Evolutionary conservation across 2,797 vertebrate species (phyloP).

Genomic region (Sebastolobus alascanus): DNA sequence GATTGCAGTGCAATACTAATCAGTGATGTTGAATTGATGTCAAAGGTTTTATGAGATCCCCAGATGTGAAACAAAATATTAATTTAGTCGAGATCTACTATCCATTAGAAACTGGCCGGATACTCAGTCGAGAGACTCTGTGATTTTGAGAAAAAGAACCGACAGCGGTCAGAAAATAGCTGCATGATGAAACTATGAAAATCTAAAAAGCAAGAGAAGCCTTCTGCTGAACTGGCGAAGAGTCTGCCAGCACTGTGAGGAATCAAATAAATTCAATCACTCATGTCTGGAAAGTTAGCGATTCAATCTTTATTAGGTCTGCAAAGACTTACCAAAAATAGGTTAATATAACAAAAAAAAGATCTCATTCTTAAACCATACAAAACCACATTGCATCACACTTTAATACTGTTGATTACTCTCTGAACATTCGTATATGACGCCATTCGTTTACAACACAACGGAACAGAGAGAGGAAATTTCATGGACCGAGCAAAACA

Average conservation of each 20-base stretch:
- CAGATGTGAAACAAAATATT: slow-evolving; percentile 1
- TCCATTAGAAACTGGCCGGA: neutral
- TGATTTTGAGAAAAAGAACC: slow-evolving; percentile 37
- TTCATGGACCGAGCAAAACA: slow-evolving; percentile 53
- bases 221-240: slow-evolving; percentile 15
- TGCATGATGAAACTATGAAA: slow-evolving; percentile 53
- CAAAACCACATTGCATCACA: slow-evolving; percentile 81
- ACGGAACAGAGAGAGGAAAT: slow-evolving; percentile 28
- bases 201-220: slow-evolving; percentile 29
- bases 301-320: slow-evolving; percentile 86
- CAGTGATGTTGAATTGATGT: slow-evolving; percentile 1
- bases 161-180: slow-evolving; percentile 51
- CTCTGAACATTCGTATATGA: slow-evolving; percentile 68
- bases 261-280: slow-evolving; percentile 57
- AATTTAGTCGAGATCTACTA: neutral
- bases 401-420: slow-evolving; percentile 67
- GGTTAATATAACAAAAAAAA: slow-evolving; percentile 87
- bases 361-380: slow-evolving; percentile 80
- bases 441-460: slow-evolving; percentile 59
- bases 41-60: neutral
- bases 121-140: slow-evolving; percentile 25
- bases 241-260: slow-evolving; percentile 12
- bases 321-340: slow-evolving; percentile 84
- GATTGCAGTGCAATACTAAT: neutral
- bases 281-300: slow-evolving; percentile 74